phyloP scores from a whole-genome alignment of 2,797 vertebrate genomes.

The Micromesistius poutassou region DNA sequence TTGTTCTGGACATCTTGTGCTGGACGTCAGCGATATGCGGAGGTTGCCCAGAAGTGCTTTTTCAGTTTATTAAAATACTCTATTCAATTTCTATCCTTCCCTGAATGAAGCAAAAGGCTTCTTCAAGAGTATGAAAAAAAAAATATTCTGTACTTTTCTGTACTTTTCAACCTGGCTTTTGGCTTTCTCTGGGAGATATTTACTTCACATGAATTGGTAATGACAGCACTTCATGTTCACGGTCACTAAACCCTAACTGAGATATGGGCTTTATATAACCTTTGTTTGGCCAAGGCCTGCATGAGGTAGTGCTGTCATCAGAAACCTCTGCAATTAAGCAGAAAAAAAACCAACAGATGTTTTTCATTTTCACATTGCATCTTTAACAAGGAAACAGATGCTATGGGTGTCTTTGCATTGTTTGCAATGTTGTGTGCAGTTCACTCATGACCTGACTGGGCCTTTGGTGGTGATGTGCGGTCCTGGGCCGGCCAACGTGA shows the following conservation, averaged over 20 bases:
- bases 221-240: background rate
- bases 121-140: background rate
- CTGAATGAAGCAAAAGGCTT: background rate
- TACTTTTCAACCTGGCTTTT: background rate
- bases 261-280: conserved; percentile 32
- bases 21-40: conserved; percentile 26
- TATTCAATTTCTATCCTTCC: background rate
- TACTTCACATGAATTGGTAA: background rate
- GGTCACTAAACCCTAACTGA: conserved; percentile 2
- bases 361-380: conserved; percentile 38
- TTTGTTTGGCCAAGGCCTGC: conserved; percentile 7
- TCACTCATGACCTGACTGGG: background rate
- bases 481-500: conserved; percentile 11
- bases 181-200: background rate
- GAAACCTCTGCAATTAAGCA: conserved; percentile 38
- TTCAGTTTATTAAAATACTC: background rate
- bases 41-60: conserved; percentile 5
- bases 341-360: conserved; percentile 45
- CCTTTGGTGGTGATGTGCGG: background rate
- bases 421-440: conserved; percentile 14
- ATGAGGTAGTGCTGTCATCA: conserved; percentile 22
- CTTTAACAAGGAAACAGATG: conserved; percentile 32
- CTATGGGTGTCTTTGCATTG: conserved; percentile 27
- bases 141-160: no score
- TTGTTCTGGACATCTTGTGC: conserved; percentile 22